Conservation (phyloP, 2,888 invertebrate species). For the Caradrina clavipalpis region DNA sequence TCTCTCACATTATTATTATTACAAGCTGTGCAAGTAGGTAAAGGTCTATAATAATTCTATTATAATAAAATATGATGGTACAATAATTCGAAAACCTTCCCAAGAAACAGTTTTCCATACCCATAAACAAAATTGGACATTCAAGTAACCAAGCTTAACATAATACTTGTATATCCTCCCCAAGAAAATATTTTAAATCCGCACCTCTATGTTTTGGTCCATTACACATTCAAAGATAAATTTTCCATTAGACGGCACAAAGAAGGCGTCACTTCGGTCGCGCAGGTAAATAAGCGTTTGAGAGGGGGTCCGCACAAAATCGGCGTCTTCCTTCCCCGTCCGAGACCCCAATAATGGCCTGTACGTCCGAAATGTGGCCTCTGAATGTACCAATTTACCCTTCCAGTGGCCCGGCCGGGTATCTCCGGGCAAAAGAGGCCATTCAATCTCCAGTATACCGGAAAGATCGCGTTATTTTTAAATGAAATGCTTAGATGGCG, state of each 20-base stretch:
- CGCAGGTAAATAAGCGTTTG: constrained; percentile 68
- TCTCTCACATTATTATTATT: too few relatives aligned
- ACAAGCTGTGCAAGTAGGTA: too few relatives aligned
- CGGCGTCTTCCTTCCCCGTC: constrained; percentile 70
- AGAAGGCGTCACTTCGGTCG: constrained; percentile 41
- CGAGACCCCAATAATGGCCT: constrained; percentile 78
- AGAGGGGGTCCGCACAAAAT: constrained; percentile 68
- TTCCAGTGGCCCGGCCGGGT: constrained; percentile 69
- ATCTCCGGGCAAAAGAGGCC: constrained; percentile 73
- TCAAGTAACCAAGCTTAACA: constrained; percentile 1
- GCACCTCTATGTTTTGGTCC: constrained; percentile 32
- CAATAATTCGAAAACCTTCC: background rate
- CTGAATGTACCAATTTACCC: constrained; percentile 81
- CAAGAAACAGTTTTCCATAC: background rate
- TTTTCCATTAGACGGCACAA: constrained; percentile 57
- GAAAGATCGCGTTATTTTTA: constrained; percentile 78
- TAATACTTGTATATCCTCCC: constrained; percentile 6
- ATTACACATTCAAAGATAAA: constrained; percentile 51
- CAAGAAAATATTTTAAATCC: constrained; percentile 35
- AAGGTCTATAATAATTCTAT: too few relatives aligned
- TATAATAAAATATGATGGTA: too few relatives aligned
- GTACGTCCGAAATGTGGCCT: constrained; percentile 78
- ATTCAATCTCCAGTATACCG: constrained; percentile 76
- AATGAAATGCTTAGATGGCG: constrained; percentile 74
- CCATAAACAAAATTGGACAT: background rate